phyloP scores from a whole-genome alignment of 2,797 vertebrate genomes.

The Ptychadena robeensis region DNA sequence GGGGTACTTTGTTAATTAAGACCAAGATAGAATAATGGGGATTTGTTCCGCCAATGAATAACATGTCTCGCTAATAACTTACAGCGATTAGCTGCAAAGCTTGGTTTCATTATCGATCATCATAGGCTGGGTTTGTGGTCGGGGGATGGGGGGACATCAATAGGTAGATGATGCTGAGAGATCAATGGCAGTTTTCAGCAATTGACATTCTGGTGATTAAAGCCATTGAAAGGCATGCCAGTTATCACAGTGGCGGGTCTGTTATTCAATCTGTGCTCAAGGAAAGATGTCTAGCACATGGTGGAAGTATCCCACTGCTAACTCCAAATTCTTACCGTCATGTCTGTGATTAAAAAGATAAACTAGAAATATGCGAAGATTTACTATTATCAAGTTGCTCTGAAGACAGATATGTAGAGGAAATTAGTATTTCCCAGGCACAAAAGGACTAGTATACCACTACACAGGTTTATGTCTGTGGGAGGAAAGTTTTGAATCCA shows the following conservation, averaged over 20 bases:
- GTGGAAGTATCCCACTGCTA: background rate
- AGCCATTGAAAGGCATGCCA: conserved; percentile 41
- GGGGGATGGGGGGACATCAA: conserved; percentile 27
- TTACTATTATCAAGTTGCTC: background rate
- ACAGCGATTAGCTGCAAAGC: conserved; percentile 11
- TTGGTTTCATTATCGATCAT: conserved; percentile 56
- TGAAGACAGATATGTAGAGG: background rate
- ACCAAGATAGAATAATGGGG: conserved; percentile 1
- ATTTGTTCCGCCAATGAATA: conserved; percentile 37
- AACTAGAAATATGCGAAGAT: background rate
- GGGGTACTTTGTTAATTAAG: conserved; percentile 7
- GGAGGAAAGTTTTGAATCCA: too few species aligned
- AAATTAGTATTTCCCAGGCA: background rate
- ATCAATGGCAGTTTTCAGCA: conserved; percentile 39
- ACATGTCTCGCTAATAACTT: conserved; percentile 32
- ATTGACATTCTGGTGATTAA: conserved; percentile 43
- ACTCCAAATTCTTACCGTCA: background rate
- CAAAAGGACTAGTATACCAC: background rate
- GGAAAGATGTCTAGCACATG: conserved; percentile 43
- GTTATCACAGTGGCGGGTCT: conserved; percentile 21
- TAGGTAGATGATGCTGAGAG: conserved; percentile 42
- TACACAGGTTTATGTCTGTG: too few species aligned
- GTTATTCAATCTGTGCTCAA: conserved; percentile 29
- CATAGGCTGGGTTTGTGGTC: conserved; percentile 19
- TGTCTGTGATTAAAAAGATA: background rate